A percentile compares a stretch with the other conserved stretches of the same genome.
phyloP scores from a whole-genome alignment of 2,888 invertebrate genomes.

The Diaphora mendica region DNA sequence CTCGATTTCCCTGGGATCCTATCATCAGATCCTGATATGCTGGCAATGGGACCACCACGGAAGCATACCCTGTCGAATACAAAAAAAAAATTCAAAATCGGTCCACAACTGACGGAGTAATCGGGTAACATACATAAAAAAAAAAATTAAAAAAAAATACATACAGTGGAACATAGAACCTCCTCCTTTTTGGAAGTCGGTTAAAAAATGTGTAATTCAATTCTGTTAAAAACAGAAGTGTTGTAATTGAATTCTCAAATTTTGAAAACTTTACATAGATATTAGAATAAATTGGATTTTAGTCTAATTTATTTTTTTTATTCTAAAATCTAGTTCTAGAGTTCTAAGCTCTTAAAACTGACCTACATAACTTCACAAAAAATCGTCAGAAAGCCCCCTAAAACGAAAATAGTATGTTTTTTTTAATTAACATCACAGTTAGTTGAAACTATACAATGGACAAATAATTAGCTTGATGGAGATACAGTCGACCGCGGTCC shows the following conservation, averaged over 20 bases:
- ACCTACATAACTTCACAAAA: neutral
- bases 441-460: slow-evolving; percentile 27
- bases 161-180: too few relatives aligned
- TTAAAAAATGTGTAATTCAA: neutral
- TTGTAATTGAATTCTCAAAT: neutral
- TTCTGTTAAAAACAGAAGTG: neutral
- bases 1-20: too few relatives aligned
- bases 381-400: neutral
- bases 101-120: too few relatives aligned
- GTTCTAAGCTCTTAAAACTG: neutral
- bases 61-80: too few relatives aligned
- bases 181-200: too few relatives aligned
- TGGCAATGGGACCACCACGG: too few relatives aligned
- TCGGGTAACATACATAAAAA: too few relatives aligned
- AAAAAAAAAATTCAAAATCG: too few relatives aligned
- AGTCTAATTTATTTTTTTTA: too few relatives aligned
- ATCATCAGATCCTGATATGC: too few relatives aligned
- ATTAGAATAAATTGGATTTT: neutral
- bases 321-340: too few relatives aligned
- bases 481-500: slow-evolving; percentile 32
- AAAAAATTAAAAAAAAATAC: too few relatives aligned
- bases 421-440: neutral
- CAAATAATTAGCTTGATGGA: slow-evolving; percentile 46
- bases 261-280: neutral
- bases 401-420: neutral